phyloP scores from a whole-genome alignment of 1,140 invertebrate genomes.

The Archivesica marissinica region DNA sequence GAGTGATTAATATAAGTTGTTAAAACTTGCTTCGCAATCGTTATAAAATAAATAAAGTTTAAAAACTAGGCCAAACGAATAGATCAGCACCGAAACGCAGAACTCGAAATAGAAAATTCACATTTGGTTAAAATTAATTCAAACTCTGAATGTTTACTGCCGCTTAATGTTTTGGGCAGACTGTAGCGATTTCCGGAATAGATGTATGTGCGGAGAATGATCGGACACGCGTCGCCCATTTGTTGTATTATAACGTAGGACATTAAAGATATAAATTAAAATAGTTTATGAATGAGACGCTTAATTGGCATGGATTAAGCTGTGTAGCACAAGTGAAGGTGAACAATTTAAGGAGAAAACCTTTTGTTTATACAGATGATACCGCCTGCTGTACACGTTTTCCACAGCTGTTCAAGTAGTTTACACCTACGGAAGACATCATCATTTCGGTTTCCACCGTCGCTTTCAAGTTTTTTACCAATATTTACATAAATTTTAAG shows the following conservation, averaged over 20 bases:
- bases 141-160: not conserved
- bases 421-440: constrained; percentile 36
- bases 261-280: constrained; percentile 51
- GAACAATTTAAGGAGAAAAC: constrained; percentile 52
- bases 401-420: constrained; percentile 38
- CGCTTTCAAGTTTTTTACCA: constrained; percentile 58
- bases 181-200: not conserved
- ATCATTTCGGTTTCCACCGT: constrained; percentile 42
- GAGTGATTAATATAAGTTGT: too few relatives aligned
- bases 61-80: too few relatives aligned
- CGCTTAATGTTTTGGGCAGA: not conserved
- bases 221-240: constrained; percentile 11
- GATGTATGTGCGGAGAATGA: not conserved
- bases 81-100: too few relatives aligned
- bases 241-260: constrained; percentile 14
- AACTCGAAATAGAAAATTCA: too few relatives aligned
- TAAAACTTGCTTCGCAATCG: too few relatives aligned
- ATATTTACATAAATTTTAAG: constrained; percentile 64
- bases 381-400: constrained; percentile 35
- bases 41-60: too few relatives aligned
- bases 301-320: constrained; percentile 47
- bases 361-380: constrained; percentile 58
- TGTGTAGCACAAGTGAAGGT: constrained; percentile 44
- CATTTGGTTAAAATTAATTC: too few relatives aligned
- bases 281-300: constrained; percentile 35